phyloP scores from a whole-genome alignment of 2,888 invertebrate species.

The Asteroscopus sphinx region DNA sequence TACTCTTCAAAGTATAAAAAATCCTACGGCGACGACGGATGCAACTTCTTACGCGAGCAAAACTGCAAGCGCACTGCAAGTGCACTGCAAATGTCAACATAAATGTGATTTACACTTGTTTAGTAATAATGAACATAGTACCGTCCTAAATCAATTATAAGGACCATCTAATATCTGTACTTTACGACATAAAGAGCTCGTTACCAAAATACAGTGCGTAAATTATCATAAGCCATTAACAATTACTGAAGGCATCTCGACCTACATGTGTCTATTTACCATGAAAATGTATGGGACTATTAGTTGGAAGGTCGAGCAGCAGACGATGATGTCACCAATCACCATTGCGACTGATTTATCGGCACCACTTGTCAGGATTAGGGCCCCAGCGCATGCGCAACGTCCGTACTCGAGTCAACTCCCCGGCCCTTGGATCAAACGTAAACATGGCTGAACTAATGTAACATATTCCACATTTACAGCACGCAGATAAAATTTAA shows the following conservation, averaged over 20 bases:
- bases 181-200: conserved; percentile 31
- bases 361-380: conserved; percentile 79
- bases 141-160: conserved; percentile 49
- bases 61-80: too few species aligned
- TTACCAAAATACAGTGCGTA: conserved; percentile 46
- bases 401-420: conserved; percentile 1
- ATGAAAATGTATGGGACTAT: conserved; percentile 80
- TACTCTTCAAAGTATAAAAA: too few species aligned
- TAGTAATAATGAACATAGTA: conserved; percentile 25
- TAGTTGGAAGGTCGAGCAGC: conserved; percentile 79
- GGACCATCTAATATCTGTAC: conserved; percentile 44
- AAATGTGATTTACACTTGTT: conserved; percentile 35
- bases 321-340: conserved; percentile 86
- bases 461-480: conserved; percentile 60
- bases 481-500: conserved; percentile 60
- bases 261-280: conserved; percentile 71
- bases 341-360: conserved; percentile 80
- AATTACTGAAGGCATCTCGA: conserved; percentile 74
- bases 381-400: conserved; percentile 59
- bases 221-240: conserved; percentile 73
- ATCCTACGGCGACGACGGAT: too few species aligned
- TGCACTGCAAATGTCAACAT: too few species aligned
- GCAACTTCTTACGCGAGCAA: too few species aligned
- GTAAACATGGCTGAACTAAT: conserved; percentile 59
- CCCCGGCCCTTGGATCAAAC: conserved; percentile 49